Evolutionary conservation across 1,140 invertebrate species (phyloP), one percentile per base, ranked within the genome.

Genomic region (Venustaconcha ellipsiformis): DNA sequence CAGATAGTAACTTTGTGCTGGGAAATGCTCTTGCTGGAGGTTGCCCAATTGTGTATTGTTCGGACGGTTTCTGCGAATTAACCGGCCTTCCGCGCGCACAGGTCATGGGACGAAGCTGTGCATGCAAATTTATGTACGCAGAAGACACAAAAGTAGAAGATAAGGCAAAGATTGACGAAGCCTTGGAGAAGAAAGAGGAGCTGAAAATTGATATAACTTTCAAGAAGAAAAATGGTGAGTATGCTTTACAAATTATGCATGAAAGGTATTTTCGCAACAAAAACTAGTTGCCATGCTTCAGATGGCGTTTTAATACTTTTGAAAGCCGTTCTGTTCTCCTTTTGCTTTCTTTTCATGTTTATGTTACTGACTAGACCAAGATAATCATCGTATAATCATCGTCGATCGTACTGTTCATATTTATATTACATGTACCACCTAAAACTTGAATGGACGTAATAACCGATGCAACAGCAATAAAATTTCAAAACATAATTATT

Each of bases 1-100:
- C 94, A 99, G 97, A 99, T 90, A 98, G 96, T 92, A 99, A 98
- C 92, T 99, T 99, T 92, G 97, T 99, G 84, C 92, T 99, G 89
- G 97, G 97, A 82, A 98, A 98, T 92, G 97, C 97, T 75, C 96
- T 98, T 91, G 96, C 97, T 78, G 93, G 94, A 78, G 88, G 94
- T 48, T 96, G 96, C 92, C 97, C 97, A 79, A 98, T 99, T 91
- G 97, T 99, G 77, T 99, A 99, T 91, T 99, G 97, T 91, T 97
- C 96, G 6, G 97, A 99, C 93, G 97, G 97, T 68, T 99, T 99
- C 92, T 97, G 96, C 89, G 97, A 98, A 91, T 93, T 99, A 91
- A 98, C 96, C 74, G 96, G 96, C 76, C 97, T 94, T 91, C 93
- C 95, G 75, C 93, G 97, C 78, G 96, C 96, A 59, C 96, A 98